A percentile compares a stretch with the other conserved stretches of the same genome.
Conservation (phyloP, 2,113 vertebrate species). For the Seriola rivoliana region DNA sequence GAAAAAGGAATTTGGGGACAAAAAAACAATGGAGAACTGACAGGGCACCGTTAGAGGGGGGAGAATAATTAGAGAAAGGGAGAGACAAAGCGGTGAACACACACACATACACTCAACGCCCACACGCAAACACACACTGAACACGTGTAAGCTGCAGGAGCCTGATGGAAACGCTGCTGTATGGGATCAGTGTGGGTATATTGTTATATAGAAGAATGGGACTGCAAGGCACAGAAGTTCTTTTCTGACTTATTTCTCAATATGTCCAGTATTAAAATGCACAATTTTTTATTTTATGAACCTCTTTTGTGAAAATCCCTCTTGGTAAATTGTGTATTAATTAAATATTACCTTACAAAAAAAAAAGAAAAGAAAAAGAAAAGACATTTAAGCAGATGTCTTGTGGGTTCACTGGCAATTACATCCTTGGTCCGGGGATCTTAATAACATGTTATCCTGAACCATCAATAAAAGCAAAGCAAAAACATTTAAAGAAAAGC, state of each 20-base stretch:
- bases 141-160: constrained; percentile 30
- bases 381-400: not conserved
- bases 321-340: not conserved
- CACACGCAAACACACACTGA: constrained; percentile 34
- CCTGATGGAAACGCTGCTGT: constrained; percentile 37
- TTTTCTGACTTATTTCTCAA: not conserved
- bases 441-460: not conserved
- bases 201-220: constrained; percentile 40
- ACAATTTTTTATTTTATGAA: not conserved
- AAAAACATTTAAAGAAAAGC: not conserved
- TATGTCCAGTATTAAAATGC: not conserved
- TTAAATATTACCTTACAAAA: not conserved
- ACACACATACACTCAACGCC: constrained; percentile 8
- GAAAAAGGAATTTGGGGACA: constrained; percentile 59
- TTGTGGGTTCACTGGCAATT: not conserved
- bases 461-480: not conserved
- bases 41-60: constrained; percentile 51
- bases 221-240: constrained; percentile 14
- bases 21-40: constrained; percentile 57
- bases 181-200: constrained; percentile 43
- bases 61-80: constrained; percentile 63
- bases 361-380: not conserved
- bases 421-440: not conserved
- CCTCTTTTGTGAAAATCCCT: constrained; percentile 2
- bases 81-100: constrained; percentile 44